Evolutionary conservation across 2,888 invertebrate genomes (phyloP), one percentile per base, ranked within the genome.

Genomic region (Meteorus cinctellus): DNA sequence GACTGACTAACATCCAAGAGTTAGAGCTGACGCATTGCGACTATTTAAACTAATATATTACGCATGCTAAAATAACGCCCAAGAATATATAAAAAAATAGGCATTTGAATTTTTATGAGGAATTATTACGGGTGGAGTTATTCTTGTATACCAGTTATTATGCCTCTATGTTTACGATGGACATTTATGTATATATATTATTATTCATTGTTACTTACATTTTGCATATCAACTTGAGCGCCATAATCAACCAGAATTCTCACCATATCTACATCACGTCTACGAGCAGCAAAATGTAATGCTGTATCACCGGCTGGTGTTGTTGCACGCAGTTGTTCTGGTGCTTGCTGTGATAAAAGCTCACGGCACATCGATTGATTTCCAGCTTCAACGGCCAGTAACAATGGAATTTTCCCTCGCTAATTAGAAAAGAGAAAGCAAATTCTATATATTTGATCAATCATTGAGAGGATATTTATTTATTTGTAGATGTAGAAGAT

Each of bases 281-380:
- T 92, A 84, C 97, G 92, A n/a, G 97, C 97, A 36, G 98, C 98
- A 84, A 99, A 91, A 92, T 99, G 99, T 67, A 99, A 92, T 27
- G 97, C 97, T 19, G 97, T 96, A 90, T 99, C 98, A 62, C 98
- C 98, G 85, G 94, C 96, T 67, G 94, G 93, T 71, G 96, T 94
- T 62, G 94, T 93, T 71, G 96, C 94, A 92, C 94, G 90, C 31
- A 98, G 92, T 91, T 98, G 98, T 86, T 96, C 96, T 70, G 95
- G 94, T 71, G 96, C 95, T 91, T 96, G 95, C 84, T 95, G 94
- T 85, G 95, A 93, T 81, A 99, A 92, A 73, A 99, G 93, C 90
- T 98, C 98, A 82, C 97, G 94, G 88, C 97, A 96, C 93, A 98
- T 97, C 81, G 96, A 96, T 90, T 97, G 95, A 91, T 98, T 98